Conservation (phyloP, 1,140 invertebrate genomes). For the Phocides pigmalion region DNA sequence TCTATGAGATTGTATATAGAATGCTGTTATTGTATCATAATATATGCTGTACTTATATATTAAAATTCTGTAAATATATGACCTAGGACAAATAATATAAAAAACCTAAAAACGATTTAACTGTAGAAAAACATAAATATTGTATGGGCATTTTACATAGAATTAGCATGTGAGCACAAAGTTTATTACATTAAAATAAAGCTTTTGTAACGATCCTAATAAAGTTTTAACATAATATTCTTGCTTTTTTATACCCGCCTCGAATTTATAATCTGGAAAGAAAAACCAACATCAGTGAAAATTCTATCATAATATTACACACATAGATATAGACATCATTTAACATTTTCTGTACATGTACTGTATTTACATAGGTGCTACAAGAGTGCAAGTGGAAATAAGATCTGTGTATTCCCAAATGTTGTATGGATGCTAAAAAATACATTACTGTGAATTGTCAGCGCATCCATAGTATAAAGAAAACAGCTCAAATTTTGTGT, state of each 20-base stretch:
- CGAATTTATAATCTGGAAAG: not conserved
- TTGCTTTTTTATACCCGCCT: slow-evolving; percentile 30
- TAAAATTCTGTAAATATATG: slow-evolving; percentile 52
- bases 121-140: slow-evolving; percentile 34
- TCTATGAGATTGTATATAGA: slow-evolving; percentile 46
- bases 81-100: slow-evolving; percentile 7
- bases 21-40: slow-evolving; percentile 40
- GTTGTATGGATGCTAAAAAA: no score
- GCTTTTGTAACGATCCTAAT: slow-evolving; percentile 57
- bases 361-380: no score
- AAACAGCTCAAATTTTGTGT: no score
- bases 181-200: slow-evolving; percentile 54
- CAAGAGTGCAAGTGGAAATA: no score
- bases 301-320: no score
- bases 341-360: no score
- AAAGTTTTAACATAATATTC: slow-evolving; percentile 41
- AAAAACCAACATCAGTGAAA: no score
- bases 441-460: no score
- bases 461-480: no score
- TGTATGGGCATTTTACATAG: slow-evolving; percentile 40
- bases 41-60: slow-evolving; percentile 48
- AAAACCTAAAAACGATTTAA: slow-evolving; percentile 29
- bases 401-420: no score
- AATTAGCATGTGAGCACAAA: slow-evolving; percentile 51
- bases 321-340: no score